Evolutionary conservation across 2,888 invertebrate species (phyloP).

Genomic region (Trachelus iudaicus): DNA sequence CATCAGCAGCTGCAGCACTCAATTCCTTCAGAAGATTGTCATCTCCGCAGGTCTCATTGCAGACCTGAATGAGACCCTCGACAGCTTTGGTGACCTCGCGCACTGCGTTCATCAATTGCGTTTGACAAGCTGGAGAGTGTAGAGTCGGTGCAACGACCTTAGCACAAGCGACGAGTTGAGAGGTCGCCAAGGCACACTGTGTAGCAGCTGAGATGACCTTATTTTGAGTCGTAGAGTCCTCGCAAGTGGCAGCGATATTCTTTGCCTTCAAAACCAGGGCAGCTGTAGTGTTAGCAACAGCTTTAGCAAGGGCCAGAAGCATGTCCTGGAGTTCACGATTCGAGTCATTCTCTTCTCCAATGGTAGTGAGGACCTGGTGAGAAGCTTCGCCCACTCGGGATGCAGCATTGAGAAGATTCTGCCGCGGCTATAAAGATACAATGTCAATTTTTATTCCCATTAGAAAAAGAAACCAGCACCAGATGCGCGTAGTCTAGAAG

Average conservation of each 20-base stretch:
- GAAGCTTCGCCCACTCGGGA: conserved; percentile 97
- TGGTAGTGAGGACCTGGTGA: conserved; percentile 90
- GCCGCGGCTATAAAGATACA: conserved; percentile 76
- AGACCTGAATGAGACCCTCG: conserved; percentile 85
- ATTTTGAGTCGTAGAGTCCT: conserved; percentile 84
- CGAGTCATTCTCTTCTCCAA: conserved; percentile 90
- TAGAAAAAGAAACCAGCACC: background rate
- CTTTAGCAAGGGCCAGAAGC: conserved; percentile 92
- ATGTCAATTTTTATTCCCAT: background rate
- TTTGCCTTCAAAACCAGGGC: conserved; percentile 96
- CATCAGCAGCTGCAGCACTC: conserved; percentile 86
- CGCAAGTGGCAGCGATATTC: conserved; percentile 91
- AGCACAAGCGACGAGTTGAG: conserved; percentile 96
- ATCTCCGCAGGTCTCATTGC: conserved; percentile 79
- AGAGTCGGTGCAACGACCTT: conserved; percentile 92
- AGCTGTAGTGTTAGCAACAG: conserved; percentile 98
- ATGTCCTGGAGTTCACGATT: conserved; percentile 90
- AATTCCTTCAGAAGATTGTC: conserved; percentile 79
- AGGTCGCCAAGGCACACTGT: conserved; percentile 96
- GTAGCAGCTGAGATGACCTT: conserved; percentile 95
- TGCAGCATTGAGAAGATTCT: conserved; percentile 93
- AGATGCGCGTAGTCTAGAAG: background rate
- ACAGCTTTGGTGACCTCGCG: conserved; percentile 94
- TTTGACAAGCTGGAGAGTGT: conserved; percentile 84
- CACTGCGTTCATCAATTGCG: conserved; percentile 92